Evolutionary conservation across 2,113 vertebrate genomes (phyloP), one percentile per base, ranked within the genome.

Genomic region (Alces alces): DNA sequence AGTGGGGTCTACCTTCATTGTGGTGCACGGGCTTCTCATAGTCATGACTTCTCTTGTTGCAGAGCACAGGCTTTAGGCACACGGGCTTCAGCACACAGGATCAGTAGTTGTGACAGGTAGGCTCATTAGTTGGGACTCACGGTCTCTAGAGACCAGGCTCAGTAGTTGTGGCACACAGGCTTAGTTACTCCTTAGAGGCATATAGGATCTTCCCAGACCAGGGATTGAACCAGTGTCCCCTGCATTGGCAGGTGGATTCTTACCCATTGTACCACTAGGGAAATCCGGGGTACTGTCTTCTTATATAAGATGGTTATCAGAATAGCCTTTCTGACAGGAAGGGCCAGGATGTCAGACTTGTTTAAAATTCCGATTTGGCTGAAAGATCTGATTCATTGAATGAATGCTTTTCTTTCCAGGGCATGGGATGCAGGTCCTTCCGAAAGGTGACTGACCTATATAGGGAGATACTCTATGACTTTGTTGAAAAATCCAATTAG

Each of bases 401-500:
- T 60, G 60, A 90, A 61, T 1, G 70, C 1, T 15, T 79, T 92
- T 95, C 54, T 70, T 85, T 60, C 47, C 30, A 78, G 55, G 60
- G 52, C 47, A 23, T 85, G 54, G 60, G 23, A 3, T 54, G 16
- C 76, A 61, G 39, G 13, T 89, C 43, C 43, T 91, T 39, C 27
- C 5, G 23, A 45, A 97, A 73, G 25, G 45, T 60, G 16, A 55
- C 47, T 10, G 25, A 36, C 14, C n/a, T 66, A 0, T 17, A 36
- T 33, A 82, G 33, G 82, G 47, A 93, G 54, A 86, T 21, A 21
- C 28, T 39, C 19, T 70, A 43, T 25, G 19, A 66, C 7, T 70
- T 87, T 95, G 47, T 36, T 43, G 86, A 96, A 95, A 97, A 92
- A 89, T 73, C 50, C 15, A 45, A 11, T 54, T 93, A 36, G 54